Evolutionary conservation across 2,113 vertebrate species (phyloP), one percentile per base, ranked within the genome.

Genomic region (Arizona elegans): DNA sequence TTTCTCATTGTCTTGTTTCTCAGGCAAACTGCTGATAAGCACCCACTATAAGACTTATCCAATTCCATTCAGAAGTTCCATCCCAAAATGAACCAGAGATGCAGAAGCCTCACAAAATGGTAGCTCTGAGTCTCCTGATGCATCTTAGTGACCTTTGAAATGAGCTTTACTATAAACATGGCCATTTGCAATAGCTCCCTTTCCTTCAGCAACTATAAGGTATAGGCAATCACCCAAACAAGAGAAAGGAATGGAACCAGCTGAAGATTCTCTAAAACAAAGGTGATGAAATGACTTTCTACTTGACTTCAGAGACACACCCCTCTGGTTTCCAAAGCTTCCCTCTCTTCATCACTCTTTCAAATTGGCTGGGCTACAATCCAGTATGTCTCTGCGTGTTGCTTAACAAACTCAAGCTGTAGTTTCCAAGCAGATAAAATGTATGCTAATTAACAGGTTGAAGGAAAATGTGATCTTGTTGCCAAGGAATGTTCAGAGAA

Each of bases 401-500:
- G 86, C 95, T 97, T 97, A 97, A 97, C 93, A 95, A 96, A 97
- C 87, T 96, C 96, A 96, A 97, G 97, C 97, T 98, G 97, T 70
- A 96, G 95, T 97, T 98, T 96, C 97, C 95, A 95, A 95, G 96
- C 95, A 97, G 98, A 98, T 98, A 98, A 99, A 98, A 98, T 98
- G 98, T 98, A 98, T 97, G 97, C 97, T 98, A 98, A 98, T 97
- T 98, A 98, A 97, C 98, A 98, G 97, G 98, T 98, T 98, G 97
- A 96, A 97, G 98, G 97, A 98, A 98, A 98, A 98, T 97, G 96
- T 99, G 98, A 99, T 98, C 97, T 97, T 98, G 98, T 98, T 98
- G 95, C 98, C 96, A 94, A 97, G 98, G 98, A 99, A 99, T 99
- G 98, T 97, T 98, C 98, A 93, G 96, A 97, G 97, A 98, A 98